Base-by-base conservation (phyloP, 2,797 vertebrate species). In the Bufotes viridis region DNA sequence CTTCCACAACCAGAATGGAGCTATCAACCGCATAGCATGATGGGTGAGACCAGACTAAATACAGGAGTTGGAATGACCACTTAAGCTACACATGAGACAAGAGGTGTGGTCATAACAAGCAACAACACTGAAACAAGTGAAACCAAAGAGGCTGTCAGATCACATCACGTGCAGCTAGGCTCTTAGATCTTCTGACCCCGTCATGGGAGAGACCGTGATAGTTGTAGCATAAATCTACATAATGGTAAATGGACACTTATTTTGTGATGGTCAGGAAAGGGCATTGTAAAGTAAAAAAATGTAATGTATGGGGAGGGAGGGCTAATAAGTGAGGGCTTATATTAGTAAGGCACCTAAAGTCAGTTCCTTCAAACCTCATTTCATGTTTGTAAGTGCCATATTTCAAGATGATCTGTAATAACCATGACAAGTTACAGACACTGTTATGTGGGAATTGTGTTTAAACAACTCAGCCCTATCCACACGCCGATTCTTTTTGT, bases 391-490 rank as follows among this genome's bases (percentile, higher is more conserved):
- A 22, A n/a, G 24, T 63, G 29, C 5, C 20, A 14, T 81, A 49
- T 65, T 67, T 81, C 34, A 67, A 13, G 22, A 49, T 63, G 22
- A 63, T 7, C 61, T 51, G 0, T 49, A 60, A 81, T 65, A 51
- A 42, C n/a, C 42, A 51, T 81, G 60, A 65, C 60, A 51, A n/a
- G 29, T 42, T 65, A 49, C 60, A 63, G 20, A 49, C 22, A 24
- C 60, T 65, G 42, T 65, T 81, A 67, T 81, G 20, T 81, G 80
- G n/a, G 63, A 81, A 51, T 65, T 42, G 34, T 34, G 24, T 34
- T 80, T 80, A 80, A 34, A 61, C 78, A 80, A 80, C 26, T 60
- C 79, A n/a, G 20, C 13, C n/a, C 22, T 81, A 81, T 81, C 63
- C 12, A 15, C 20, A 61, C 42, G 49, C 18, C 51, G 13, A 53